Base-by-base conservation (phyloP, 2,113 vertebrate genomes). In the Lycaon pictus region DNA sequence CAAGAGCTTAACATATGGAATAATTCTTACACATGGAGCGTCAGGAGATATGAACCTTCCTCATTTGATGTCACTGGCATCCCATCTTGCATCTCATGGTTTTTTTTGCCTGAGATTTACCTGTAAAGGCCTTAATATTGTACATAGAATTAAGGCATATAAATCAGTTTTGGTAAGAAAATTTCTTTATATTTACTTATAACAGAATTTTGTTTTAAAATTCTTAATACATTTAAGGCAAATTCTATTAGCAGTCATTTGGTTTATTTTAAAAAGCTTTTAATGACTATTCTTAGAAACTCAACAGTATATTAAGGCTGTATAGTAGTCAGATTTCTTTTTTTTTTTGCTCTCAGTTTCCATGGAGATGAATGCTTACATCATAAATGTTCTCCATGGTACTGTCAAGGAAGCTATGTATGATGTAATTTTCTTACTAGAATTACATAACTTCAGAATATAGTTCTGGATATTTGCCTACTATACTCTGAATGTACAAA, bases 41-140 rank as follows among this genome's bases (percentile, higher is more conserved):
- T 99, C 99, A 58, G 99, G 99, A 97, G 99, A 99, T 96, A 99
- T 99, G 99, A 99, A 99, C 98, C 99, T 99, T 96, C 99, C 96
- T 96, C 99, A 99, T 11, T 97, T 99, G 67, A 98, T 99, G 63
- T 99, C 99, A 96, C 95, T 99, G 97, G 99, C 99, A 82, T 98
- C 90, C 5, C 98, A 79, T 69, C 98, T 99, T 83, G 99, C 99
- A 27, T 97, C 98, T 20, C 96, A 81, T 4, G 99, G 99, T 2
- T 83, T 99, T 96, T 97, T 99, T 17, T 99, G 99, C 89, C 98
- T 99, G 81, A 98, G 99, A 2, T 99, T 99, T 97, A 99, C 99
- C 11, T 99, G 99, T 97, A 99, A 99, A 99, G 98, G 99, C n/a
- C 99, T 99, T 90, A 99, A 99, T 84, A 86, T 99, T 88, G 96